phyloP scores from a whole-genome alignment of 1,140 invertebrate genomes.

The Drosophila arizonae region DNA sequence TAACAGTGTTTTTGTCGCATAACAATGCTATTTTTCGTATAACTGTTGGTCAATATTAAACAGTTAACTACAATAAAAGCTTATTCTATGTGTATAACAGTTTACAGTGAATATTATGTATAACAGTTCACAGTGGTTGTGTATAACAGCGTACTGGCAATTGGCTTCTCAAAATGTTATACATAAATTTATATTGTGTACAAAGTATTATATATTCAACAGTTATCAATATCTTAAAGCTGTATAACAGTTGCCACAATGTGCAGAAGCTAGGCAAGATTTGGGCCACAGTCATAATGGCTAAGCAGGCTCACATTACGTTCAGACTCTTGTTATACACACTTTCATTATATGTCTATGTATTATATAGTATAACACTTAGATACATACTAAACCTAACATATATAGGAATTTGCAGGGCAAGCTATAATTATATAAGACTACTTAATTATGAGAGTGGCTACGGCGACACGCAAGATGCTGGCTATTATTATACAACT shows the following conservation, averaged over 20 bases:
- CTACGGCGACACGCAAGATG: constrained; percentile 15
- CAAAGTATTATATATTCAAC: neutral
- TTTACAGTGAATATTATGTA: neutral
- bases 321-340: constrained; percentile 2
- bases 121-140: constrained; percentile 1
- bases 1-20: neutral
- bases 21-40: neutral
- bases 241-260: constrained; percentile 36
- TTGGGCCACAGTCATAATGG: constrained; percentile 22
- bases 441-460: constrained; percentile 37
- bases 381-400: constrained; percentile 8
- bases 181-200: neutral
- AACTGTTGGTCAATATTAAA: neutral
- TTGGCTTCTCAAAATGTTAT: neutral
- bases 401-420: constrained; percentile 37
- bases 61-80: neutral
- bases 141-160: neutral
- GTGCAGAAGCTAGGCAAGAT: constrained; percentile 26
- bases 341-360: neutral
- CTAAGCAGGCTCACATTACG: constrained; percentile 22
- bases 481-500: constrained; percentile 13
- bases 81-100: constrained; percentile 8
- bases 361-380: constrained; percentile 35
- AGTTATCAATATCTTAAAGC: neutral
- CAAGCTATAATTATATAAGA: constrained; percentile 16